phyloP scores from a whole-genome alignment of 2,797 vertebrate species.

The Thamnophis elegans region DNA sequence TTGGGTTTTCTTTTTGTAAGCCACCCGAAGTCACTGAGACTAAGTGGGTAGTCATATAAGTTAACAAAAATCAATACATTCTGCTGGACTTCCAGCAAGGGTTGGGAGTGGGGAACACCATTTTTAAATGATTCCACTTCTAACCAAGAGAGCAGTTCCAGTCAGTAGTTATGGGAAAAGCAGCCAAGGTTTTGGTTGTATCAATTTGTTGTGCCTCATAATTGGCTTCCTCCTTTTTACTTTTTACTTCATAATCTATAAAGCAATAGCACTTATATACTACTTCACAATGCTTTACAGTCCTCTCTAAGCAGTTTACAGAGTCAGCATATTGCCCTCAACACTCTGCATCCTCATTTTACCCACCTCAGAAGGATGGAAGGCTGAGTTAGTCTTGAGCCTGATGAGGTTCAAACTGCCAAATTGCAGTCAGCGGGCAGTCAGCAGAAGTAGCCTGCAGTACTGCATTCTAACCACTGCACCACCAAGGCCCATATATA shows the following conservation, averaged over 20 bases:
- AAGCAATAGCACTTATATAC: too few relatives aligned
- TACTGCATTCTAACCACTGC: too few relatives aligned
- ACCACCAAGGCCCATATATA: too few relatives aligned
- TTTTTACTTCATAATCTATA: not conserved
- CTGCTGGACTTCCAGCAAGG: not conserved
- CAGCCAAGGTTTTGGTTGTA: not conserved
- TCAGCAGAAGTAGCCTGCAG: too few relatives aligned
- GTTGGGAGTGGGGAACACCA: not conserved
- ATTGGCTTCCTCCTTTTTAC: not conserved
- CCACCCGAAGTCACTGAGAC: not conserved
- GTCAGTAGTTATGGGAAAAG: not conserved
- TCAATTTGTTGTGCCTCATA: not conserved
- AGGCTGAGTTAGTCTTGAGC: too few relatives aligned
- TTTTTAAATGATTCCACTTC: not conserved
- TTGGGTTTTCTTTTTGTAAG: not conserved
- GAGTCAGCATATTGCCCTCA: too few relatives aligned
- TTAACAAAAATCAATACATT: not conserved
- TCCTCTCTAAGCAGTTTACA: too few relatives aligned
- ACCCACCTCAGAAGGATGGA: too few relatives aligned
- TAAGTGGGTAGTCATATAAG: not conserved
- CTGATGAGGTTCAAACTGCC: too few relatives aligned
- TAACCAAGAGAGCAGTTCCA: not conserved
- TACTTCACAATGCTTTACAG: too few relatives aligned
- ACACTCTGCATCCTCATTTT: too few relatives aligned
- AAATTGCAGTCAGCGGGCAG: too few relatives aligned